These are phyloP conservation scores for Merops nubicus DNA, from an alignment of 2,113 vertebrate species.

Conservation along the genomic window DNA sequence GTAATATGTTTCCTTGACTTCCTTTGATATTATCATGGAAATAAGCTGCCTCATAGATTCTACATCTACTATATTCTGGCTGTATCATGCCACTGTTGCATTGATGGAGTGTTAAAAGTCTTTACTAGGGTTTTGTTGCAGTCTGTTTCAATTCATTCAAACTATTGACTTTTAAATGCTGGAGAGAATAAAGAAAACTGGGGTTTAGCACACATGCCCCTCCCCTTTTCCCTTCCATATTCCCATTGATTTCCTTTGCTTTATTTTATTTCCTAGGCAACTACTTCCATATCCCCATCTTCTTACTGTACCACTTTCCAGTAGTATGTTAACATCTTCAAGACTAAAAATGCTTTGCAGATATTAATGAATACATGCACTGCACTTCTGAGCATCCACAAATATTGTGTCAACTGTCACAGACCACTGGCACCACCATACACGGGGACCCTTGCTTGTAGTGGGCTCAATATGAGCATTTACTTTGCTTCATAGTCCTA, in stretches of 20 bases:
- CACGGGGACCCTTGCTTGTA: background rate
- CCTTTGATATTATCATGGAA: background rate
- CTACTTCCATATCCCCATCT: background rate
- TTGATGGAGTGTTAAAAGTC: background rate
- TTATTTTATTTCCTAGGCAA: background rate
- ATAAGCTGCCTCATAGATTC: background rate
- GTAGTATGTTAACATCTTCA: background rate
- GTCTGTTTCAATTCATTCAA: background rate
- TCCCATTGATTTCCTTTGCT: background rate
- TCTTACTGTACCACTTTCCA: background rate
- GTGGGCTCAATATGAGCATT: background rate
- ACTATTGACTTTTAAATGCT: background rate
- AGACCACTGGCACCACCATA: background rate
- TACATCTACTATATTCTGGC: background rate
- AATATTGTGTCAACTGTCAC: background rate
- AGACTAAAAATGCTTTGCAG: background rate
- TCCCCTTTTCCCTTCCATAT: fast-evolving
- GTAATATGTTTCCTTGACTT: background rate
- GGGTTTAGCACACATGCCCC: too few species aligned
- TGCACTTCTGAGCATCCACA: background rate
- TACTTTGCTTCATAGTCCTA: background rate
- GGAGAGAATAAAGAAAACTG: background rate
- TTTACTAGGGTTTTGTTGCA: background rate
- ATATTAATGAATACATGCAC: background rate
- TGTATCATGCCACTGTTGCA: background rate